Evolutionary conservation across 2,113 vertebrate genomes (phyloP).

Genomic region (Hemiprocne comata): DNA sequence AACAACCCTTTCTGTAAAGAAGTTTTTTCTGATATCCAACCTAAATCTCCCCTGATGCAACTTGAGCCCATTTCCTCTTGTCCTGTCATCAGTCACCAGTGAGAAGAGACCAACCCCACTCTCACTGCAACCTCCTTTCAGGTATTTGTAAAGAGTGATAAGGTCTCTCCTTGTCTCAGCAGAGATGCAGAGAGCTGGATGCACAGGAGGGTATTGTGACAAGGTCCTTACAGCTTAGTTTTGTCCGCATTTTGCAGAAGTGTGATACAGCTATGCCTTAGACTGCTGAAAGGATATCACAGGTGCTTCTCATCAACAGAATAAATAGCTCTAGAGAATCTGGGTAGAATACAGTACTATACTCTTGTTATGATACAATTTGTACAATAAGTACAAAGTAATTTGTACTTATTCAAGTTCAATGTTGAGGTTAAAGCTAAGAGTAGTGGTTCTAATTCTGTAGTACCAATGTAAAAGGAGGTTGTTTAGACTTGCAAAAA

Average conservation of each 20-base stretch:
- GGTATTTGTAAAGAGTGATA: too few species aligned
- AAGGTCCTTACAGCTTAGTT: background rate
- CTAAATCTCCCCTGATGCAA: too few species aligned
- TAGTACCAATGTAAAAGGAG: background rate
- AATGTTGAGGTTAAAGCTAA: background rate
- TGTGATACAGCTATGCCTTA: background rate
- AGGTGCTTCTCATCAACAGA: background rate
- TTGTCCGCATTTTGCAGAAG: background rate
- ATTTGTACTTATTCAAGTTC: background rate
- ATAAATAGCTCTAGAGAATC: background rate
- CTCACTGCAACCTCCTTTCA: too few species aligned
- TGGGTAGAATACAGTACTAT: background rate
- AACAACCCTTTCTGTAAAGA: too few species aligned
- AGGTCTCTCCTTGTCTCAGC: too few species aligned
- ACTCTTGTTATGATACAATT: background rate
- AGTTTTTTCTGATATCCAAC: too few species aligned
- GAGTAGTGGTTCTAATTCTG: background rate
- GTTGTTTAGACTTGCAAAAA: background rate
- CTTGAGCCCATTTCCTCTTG: too few species aligned
- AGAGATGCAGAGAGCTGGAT: background rate
- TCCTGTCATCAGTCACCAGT: too few species aligned
- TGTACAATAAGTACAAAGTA: too few species aligned
- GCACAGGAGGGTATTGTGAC: background rate
- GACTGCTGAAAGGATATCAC: background rate
- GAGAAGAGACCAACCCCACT: too few species aligned